Evolutionary conservation across 1,140 invertebrate species (phyloP), one percentile per base, ranked within the genome.

Genomic region (Drosophila truncata): DNA sequence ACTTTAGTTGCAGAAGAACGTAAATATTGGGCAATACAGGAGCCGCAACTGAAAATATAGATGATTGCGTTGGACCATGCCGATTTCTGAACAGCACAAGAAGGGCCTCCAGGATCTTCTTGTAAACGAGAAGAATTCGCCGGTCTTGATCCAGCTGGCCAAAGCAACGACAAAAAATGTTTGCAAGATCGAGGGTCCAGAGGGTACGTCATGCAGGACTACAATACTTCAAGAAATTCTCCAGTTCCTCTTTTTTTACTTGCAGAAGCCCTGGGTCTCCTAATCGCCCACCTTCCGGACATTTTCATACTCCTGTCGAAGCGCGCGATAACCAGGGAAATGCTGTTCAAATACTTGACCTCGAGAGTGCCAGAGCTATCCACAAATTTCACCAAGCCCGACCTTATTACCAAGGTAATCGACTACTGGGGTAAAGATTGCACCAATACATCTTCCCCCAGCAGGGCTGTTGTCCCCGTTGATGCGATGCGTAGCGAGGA

Each of bases 311-410:
- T 94, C 33, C 74, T 94, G 2, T 91, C 84, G 37, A 93, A 94
- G 63, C 94, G 93, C 63, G 59, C 80, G 14, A 79, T 95, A 2
- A 94, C 94, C 1, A 93, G 84, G 63, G 93, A 93, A 50, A 57
- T 94, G 23, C 61, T 95, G 0, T 94, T 94, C 55, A 85, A 84
- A 46, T 95, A 94, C 74, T 67, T 94, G 10, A 91, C 94, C 66
- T 74, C 78, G 0, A 93, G 92, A 29, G 78, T 92, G 37, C 77
- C 94, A 13, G 50, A 82, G 11, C 78, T 93, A 3, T 67, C 74
- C 11, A 69, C 93, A 3, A 92, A 93, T 49, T 92, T 93, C 8
- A 94, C 93, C 8, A 95, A 95, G 92, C 70, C 83, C 18, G 88
- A 93, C 57, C 60, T 95, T 5, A 82, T 94, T 8, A 90, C 93